A percentile compares a stretch with the other conserved stretches of the same genome.
Evolutionary conservation across 2,113 vertebrate genomes (phyloP).

Genomic region (Cichladusa arquata): DNA sequence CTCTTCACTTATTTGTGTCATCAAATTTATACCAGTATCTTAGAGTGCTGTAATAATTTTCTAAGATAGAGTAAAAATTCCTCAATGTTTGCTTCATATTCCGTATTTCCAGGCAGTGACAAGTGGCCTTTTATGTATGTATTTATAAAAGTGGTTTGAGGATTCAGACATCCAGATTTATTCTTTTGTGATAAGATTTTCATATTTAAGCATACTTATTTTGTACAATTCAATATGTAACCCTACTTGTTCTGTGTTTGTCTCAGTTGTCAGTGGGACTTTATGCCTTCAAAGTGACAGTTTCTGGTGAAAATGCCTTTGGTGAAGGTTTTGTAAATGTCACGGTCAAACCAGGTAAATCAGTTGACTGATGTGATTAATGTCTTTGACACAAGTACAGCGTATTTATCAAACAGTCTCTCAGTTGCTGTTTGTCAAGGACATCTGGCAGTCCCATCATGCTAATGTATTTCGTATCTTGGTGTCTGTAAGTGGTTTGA

Average conservation of each 20-base stretch:
- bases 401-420: background rate
- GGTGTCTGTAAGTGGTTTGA: background rate
- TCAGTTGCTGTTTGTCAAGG: background rate
- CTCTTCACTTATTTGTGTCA: background rate
- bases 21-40: background rate
- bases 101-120: background rate
- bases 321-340: slow-evolving; percentile 81
- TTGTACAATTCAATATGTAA: background rate
- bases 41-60: background rate
- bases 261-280: slow-evolving; percentile 75
- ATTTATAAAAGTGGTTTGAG: background rate
- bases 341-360: slow-evolving; percentile 79
- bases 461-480: background rate
- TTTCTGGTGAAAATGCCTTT: slow-evolving; percentile 73
- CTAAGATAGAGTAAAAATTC: background rate
- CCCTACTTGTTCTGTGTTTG: background rate
- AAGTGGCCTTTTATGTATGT: background rate
- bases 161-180: background rate
- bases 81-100: background rate
- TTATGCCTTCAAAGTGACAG: slow-evolving; percentile 75
- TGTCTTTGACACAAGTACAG: background rate
- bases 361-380: background rate
- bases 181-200: background rate
- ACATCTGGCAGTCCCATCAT: background rate
- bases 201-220: background rate